Evolutionary conservation across 2,888 invertebrate genomes (phyloP), one percentile per base, ranked within the genome.

Genomic region (Cabera pusaria): DNA sequence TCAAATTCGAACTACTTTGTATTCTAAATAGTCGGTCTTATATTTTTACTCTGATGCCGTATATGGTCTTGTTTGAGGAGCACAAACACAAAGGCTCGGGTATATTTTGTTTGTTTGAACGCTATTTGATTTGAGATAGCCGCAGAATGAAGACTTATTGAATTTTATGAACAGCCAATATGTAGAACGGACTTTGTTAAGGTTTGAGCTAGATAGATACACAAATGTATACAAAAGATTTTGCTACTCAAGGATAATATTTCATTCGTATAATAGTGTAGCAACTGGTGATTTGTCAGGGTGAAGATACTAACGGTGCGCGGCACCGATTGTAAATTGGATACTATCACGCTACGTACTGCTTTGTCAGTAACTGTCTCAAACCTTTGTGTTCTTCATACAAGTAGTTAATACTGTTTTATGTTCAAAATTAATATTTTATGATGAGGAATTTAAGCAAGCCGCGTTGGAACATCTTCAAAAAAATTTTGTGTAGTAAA

Each of bases 301-400:
- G 71, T 70, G 72, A 72, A 74, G 70, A 80, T 74, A 74, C 71
- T 75, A 74, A 74, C 73, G 65, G 72, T 70, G 71, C 72, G 68
- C 66, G 76, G 68, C 73, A 70, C 72, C 68, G 64, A 59, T 61
- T 64, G 65, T 68, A 77, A 85, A 85, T 84, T 82, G 82, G 63
- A 64, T 64, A 63, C 63, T 73, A 82, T 73, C 86, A 86, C 85
- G 86, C 85, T 78, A 84, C 64, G 70, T 69, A 64, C 68, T 64
- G 64, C 61, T 70, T 64, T 56, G 62, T 29, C 21, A 29, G 40
- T 26, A 61, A 63, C 65, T 69, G 62, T 74, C 75, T 70, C 70
- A 61, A 64, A 64, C 71, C 65, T 78, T 79, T 72, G 73, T 75
- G 69, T 64, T 42, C 16, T 44, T 58, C 52, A 44, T 60, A 52